Evolutionary conservation across 1,140 invertebrate genomes (phyloP).

Genomic region (Cherax destructor): DNA sequence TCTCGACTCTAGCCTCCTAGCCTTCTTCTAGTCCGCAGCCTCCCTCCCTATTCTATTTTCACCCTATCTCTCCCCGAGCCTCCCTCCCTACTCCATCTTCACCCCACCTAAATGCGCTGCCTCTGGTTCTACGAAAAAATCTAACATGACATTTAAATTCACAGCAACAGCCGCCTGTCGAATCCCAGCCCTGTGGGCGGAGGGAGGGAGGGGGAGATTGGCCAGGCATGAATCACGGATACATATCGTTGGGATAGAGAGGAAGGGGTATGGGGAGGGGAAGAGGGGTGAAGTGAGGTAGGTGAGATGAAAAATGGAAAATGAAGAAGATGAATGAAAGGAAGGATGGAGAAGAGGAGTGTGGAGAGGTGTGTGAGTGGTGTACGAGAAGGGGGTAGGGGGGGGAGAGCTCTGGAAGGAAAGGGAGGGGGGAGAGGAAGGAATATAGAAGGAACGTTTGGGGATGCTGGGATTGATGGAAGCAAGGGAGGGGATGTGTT

Average conservation of each 20-base stretch:
- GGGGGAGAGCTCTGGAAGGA: not conserved
- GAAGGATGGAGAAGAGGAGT: not conserved
- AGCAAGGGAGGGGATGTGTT: not conserved
- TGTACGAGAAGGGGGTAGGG: not conserved
- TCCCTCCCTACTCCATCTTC: not conserved
- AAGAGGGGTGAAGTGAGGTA: not conserved
- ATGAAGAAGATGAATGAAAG: not conserved
- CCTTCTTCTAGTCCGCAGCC: too few relatives aligned
- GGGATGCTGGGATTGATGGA: not conserved
- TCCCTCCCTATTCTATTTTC: not conserved
- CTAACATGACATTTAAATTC: slow-evolving; percentile 40
- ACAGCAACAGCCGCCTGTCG: slow-evolving; percentile 35
- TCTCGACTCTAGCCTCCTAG: too few relatives aligned
- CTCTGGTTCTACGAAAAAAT: slow-evolving; percentile 15
- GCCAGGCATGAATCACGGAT: not conserved
- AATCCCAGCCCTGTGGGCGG: slow-evolving; percentile 4
- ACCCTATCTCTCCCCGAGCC: not conserved
- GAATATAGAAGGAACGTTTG: not conserved
- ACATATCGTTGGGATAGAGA: not conserved
- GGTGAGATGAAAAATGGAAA: not conserved
- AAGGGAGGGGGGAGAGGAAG: not conserved
- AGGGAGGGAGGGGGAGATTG: not conserved
- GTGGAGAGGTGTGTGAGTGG: not conserved
- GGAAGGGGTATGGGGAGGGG: not conserved
- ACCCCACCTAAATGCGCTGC: not conserved